A percentile compares a stretch with the other conserved stretches of the same genome.
phyloP scores from a whole-genome alignment of 2,113 vertebrate species.

The Podarcis cretensis region DNA sequence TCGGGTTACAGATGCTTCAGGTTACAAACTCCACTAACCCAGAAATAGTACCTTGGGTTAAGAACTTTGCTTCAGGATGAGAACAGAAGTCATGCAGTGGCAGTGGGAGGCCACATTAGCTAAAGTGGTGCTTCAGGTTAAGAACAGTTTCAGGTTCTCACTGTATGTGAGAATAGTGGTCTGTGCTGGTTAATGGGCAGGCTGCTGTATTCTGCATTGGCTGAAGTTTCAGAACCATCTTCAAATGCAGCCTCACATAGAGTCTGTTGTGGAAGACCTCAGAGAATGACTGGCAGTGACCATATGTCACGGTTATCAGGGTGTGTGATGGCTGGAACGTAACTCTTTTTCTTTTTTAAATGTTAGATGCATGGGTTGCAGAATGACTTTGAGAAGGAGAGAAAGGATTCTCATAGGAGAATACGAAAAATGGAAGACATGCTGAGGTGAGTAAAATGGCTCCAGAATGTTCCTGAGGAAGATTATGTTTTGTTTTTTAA shows the following conservation, averaged over 20 bases:
- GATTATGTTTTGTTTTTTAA: background rate
- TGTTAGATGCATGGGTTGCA: constrained; percentile 71
- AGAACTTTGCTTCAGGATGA: no score
- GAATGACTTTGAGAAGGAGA: constrained; percentile 74
- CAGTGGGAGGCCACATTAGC: no score
- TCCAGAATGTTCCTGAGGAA: background rate
- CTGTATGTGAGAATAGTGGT: background rate
- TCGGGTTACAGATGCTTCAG: no score
- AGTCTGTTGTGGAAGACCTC: background rate
- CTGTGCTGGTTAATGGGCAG: background rate
- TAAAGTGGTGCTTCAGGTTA: no score
- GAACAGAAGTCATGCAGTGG: no score
- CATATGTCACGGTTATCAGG: background rate
- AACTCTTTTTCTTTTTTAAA: constrained; percentile 1
- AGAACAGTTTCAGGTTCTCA: no score
- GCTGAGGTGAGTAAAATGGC: constrained; percentile 74
- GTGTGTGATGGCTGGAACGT: background rate
- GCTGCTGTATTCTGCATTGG: background rate
- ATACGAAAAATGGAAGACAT: constrained; percentile 69
- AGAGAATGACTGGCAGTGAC: background rate
- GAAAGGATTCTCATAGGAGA: constrained; percentile 69
- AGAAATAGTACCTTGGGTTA: no score
- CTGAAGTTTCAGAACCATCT: background rate
- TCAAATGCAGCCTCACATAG: background rate
- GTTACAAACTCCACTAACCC: no score